phyloP scores from a whole-genome alignment of 2,797 vertebrate species.

The Brachyalestes nurse region DNA sequence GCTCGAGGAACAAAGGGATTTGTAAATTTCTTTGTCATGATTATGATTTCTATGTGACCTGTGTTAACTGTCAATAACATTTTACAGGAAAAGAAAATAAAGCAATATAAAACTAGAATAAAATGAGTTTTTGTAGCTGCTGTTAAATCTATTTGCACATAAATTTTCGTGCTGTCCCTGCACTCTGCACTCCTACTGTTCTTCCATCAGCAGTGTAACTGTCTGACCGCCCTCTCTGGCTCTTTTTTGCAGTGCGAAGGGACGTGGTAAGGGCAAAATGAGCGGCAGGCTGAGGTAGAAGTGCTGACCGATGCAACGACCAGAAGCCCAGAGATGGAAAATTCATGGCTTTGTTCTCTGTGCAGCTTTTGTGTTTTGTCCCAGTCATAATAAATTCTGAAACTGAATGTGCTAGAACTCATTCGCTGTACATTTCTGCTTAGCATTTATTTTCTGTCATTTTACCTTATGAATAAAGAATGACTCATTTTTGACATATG shows the following conservation, averaged over 20 bases:
- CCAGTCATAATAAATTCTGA: conserved; percentile 8
- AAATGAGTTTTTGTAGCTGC: too few relatives aligned
- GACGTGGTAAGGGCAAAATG: conserved; percentile 80
- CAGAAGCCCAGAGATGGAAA: neutral
- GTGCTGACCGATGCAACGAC: neutral
- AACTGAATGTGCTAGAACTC: conserved; percentile 17
- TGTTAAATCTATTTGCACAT: too few relatives aligned
- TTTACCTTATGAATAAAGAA: conserved; percentile 47
- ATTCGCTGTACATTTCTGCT: conserved; percentile 33
- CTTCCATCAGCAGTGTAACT: neutral
- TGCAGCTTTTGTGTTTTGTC: conserved; percentile 23
- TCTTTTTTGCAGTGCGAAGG: conserved; percentile 72
- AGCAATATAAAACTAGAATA: too few relatives aligned
- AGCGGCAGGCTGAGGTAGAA: conserved; percentile 74
- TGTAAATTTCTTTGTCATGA: too few relatives aligned
- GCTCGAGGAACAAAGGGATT: too few relatives aligned
- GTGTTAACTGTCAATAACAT: too few relatives aligned
- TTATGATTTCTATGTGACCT: too few relatives aligned
- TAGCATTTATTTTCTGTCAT: neutral
- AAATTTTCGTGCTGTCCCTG: neutral
- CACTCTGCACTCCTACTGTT: neutral
- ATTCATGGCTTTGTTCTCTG: neutral
- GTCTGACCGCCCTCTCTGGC: neutral
- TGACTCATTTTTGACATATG: conserved; percentile 27
- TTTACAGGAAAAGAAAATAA: too few relatives aligned